Evolutionary conservation across 2,113 vertebrate species (phyloP), one percentile per base, ranked within the genome.

Genomic region (Siniperca chuatsi): DNA sequence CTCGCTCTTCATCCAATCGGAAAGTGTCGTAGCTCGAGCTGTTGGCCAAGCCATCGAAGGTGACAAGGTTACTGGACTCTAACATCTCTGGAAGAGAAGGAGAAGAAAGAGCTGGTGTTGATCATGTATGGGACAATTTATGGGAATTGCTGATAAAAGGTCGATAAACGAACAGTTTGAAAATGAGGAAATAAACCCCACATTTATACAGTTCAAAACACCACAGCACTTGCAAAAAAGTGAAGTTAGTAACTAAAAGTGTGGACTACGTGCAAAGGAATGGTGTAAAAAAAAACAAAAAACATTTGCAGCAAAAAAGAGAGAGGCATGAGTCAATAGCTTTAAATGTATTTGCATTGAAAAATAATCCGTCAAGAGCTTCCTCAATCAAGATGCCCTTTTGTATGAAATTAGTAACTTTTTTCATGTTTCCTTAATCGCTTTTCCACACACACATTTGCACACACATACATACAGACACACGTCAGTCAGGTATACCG

Each of bases 11-110:
- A 15, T 99, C 98, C 96, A 99, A 91, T 82, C 98, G 96, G 90
- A 99, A 99, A 9, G 97, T 96, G 71, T 99, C 97, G 61, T 99
- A 99, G 93, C 97, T 97, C 37, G 98, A 99, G 93, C 98, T 99
- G 92, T 98, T 98, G 88, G 96, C 95, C 93, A 98, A 87, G 86
- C 98, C 98, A 61, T 94, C 95, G 94, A 98, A 99, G 90, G 96
- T 97, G 76, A 98, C 87, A 84, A 99, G 93, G 92, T 98, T 98
- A 95, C 96, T 97, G 94, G 97, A 97, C 81, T 98, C 97, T 93
- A 98, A 89, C 98, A 99, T 98, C 95, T 99, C 98, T 99, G 97
- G 18, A 91, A 77, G 92, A 93, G 11, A 66, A 84, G 12, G 44
- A 46, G 42, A 18, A 78, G 35, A 52, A 72, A 21, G 35, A 0